These are phyloP conservation scores for Amphimedon queenslandica DNA, from an alignment of 37 sponge, comb jelly and placozoan species.

Conservation along the genomic window DNA sequence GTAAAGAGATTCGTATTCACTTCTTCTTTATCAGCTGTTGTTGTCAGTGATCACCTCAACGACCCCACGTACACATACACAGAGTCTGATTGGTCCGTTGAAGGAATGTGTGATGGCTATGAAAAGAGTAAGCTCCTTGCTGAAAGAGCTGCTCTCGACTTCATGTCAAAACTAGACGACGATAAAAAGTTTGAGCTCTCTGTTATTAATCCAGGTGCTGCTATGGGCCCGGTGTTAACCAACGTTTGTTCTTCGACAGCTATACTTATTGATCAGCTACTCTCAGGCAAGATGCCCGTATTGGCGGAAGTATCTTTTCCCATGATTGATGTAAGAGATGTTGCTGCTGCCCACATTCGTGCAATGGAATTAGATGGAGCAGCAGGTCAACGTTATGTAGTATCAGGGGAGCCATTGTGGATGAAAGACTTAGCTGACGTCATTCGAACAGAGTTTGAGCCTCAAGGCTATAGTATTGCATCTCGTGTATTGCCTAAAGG, in stretches of 20 bases:
- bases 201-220: constrained; percentile 65
- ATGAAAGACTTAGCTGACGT: constrained; percentile 48
- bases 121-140: no score
- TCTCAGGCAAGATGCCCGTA: constrained; percentile 42
- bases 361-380: constrained; percentile 71
- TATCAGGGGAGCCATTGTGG: constrained; percentile 10
- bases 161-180: no score
- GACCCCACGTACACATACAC: no score
- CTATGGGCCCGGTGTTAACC: constrained; percentile 74
- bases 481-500: constrained; percentile 40
- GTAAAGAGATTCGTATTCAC: no score
- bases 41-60: constrained; percentile 23
- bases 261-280: constrained; percentile 8
- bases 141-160: no score
- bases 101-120: no score
- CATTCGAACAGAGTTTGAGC: constrained; percentile 54
- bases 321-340: constrained; percentile 71
- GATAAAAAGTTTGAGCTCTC: no score
- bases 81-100: no score
- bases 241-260: constrained; percentile 18
- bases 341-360: constrained; percentile 82
- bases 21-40: constrained; percentile 63
- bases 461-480: constrained; percentile 65
- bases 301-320: constrained; percentile 47
- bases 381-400: constrained; percentile 50